A percentile compares a stretch with the other conserved stretches of the same genome.
phyloP scores from a whole-genome alignment of 2,797 vertebrate species.

The Thripadectes ignobilis region DNA sequence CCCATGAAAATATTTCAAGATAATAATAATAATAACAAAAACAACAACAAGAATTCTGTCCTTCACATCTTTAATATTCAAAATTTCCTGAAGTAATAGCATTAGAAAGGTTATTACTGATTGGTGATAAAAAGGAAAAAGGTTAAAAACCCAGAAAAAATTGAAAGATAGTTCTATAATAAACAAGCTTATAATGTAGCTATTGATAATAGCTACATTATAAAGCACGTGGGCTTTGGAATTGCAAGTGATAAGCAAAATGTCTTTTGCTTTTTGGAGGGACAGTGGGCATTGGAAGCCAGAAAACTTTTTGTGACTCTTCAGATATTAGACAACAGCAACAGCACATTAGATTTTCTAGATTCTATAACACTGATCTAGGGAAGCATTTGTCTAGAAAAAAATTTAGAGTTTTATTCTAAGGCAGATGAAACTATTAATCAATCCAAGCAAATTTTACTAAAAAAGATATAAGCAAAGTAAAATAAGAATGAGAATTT shows the following conservation, averaged over 20 bases:
- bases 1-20: neutral
- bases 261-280: neutral
- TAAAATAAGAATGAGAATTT: neutral
- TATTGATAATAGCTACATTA: no score
- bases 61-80: neutral
- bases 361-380: neutral
- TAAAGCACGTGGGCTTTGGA: neutral
- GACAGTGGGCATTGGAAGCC: neutral
- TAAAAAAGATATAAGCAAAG: neutral
- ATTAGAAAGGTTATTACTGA: neutral
- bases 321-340: neutral
- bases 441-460: neutral
- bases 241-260: neutral
- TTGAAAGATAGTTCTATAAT: neutral
- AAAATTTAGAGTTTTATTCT: neutral
- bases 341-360: neutral
- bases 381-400: neutral
- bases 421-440: neutral
- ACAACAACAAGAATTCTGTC: neutral
- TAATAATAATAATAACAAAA: neutral
- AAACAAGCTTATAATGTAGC: neutral
- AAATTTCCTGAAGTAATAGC: neutral
- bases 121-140: neutral
- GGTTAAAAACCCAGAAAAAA: neutral
- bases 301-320: neutral